Conservation (phyloP, 2,797 vertebrate species). For the Amphiprion clarkii region DNA sequence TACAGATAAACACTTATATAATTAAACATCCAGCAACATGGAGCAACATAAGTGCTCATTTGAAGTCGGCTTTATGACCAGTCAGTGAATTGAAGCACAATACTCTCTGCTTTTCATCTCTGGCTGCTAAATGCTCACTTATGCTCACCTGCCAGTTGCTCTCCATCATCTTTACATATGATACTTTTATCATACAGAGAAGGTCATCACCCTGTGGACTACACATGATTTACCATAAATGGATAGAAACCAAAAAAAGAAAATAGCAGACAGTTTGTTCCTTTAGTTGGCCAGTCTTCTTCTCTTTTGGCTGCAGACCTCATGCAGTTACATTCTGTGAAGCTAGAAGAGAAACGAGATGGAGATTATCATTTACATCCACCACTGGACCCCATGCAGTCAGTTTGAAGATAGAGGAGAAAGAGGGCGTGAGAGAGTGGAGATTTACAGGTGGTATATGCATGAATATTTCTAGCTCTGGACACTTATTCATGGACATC, state of each 20-base stretch:
- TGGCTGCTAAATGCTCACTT: no score
- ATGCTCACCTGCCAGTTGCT: no score
- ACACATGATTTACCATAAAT: no score
- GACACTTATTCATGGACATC: slow-evolving; percentile 18
- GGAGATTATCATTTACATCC: slow-evolving; percentile 24
- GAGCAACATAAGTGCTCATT: background rate
- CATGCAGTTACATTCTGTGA: slow-evolving; percentile 9
- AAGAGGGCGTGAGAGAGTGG: background rate
- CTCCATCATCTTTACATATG: no score
- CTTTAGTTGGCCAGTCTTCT: slow-evolving; percentile 2
- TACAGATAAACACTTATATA: background rate
- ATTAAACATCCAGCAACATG: background rate
- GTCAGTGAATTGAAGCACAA: background rate
- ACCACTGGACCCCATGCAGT: background rate
- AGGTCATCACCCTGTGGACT: no score
- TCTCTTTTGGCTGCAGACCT: background rate
- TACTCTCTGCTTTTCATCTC: background rate
- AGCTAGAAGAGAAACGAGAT: slow-evolving; percentile 4
- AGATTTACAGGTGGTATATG: slow-evolving; percentile 13
- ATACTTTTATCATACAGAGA: no score
- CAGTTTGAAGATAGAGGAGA: background rate
- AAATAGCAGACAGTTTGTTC: slow-evolving; percentile 13
- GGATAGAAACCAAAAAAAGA: no score
- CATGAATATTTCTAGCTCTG: slow-evolving; percentile 21
- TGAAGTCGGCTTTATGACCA: background rate